Base-by-base conservation (phyloP, 1,140 invertebrate species). In the Trachymyrmex cornetzi region DNA sequence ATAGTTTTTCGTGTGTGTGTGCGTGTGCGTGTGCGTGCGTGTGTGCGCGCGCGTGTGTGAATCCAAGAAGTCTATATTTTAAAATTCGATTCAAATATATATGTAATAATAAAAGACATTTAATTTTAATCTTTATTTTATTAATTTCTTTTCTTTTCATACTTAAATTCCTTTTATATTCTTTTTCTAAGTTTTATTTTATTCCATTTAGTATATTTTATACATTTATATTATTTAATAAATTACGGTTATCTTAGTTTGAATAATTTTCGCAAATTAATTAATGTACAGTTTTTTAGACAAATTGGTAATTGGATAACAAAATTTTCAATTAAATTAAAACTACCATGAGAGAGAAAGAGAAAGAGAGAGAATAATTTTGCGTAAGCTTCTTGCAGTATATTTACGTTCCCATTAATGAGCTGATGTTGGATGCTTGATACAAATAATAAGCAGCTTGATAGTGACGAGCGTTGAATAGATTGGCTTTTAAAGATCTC, bases 391-490 rank as follows among this genome's bases (percentile, higher is more conserved):
- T 34, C 11, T 27, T 16, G 16, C 34, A 14, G 27, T 27, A 19
- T 80, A n/a, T 80, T 67, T 55, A 64, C 12, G 0, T 44, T 67
- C 4, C 14, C 14, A 38, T 55, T 80, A 67, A 80, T 81, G 9
- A 69, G 9, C 22, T n/a, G 9, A 67, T 11, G n/a, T 14, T 67
- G 11, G n/a, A 77, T 19, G 9, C 3, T 16, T 24, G 34, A 61
- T 27, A 27, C 24, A 64, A 64, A 79, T 66, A 81, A 81, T 80
- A 57, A 81, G 27, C 48, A 67, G 64, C 22, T 81, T n/a, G 30
- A 81, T 71, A 79, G 27, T 53, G 44, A 79, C 19, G 14, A 66
- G 61, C n/a, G 5, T 71, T 71, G 77, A 71, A 81, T 69, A 55
- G n/a, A 71, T 71, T 12, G 30, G 11, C 16, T 81, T 59, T 55